Evolutionary conservation across 37 sponge, comb jelly and placozoan species (phyloP).

Genomic region (Halisarca cf. caerulea): DNA sequence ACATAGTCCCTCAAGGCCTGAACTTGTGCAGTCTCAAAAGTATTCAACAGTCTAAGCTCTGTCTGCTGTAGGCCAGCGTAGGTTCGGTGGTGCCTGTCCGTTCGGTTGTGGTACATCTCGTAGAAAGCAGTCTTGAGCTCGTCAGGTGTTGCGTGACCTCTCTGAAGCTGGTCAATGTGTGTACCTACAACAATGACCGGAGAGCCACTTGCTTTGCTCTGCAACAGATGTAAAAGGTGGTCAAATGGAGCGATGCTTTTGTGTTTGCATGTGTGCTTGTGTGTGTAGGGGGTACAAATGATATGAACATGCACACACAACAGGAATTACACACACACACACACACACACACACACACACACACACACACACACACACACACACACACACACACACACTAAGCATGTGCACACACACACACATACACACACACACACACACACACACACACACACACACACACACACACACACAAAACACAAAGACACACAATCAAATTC

Average conservation of each 20-base stretch:
- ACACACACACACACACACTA: too few species aligned
- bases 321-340: too few species aligned
- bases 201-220: conserved; percentile 55
- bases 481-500: background rate
- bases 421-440: background rate
- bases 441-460: background rate
- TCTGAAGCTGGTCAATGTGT: conserved; percentile 58
- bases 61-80: conserved; percentile 19
- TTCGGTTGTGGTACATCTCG: conserved; percentile 41
- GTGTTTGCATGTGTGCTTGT: too few species aligned
- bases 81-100: background rate
- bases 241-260: too few species aligned
- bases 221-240: background rate
- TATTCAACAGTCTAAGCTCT: conserved; percentile 41
- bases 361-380: too few species aligned
- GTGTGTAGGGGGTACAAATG: too few species aligned
- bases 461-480: background rate
- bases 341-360: too few species aligned
- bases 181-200: conserved; percentile 83
- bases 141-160: background rate
- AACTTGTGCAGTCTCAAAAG: conserved; percentile 34
- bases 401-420: too few species aligned
- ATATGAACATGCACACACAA: too few species aligned
- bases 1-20: conserved; percentile 53
- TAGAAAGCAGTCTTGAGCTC: conserved; percentile 16